Conservation (phyloP, 2,113 vertebrate species). For the Scytalopus superciliaris region DNA sequence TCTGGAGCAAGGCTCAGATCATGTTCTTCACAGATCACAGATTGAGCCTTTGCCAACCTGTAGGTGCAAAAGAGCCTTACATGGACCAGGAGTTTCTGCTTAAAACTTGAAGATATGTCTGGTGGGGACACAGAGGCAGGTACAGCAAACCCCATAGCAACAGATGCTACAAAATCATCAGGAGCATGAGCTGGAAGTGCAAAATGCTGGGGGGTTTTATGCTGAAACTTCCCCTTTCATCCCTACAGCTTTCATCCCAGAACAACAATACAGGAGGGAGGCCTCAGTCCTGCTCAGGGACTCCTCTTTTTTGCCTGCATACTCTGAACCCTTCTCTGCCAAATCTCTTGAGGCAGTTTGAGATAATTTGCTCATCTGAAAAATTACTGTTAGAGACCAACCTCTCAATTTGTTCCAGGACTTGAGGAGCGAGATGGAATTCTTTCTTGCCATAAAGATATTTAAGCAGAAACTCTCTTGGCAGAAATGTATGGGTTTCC, state of each 20-base stretch:
- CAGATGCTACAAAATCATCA: background rate
- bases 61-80: background rate
- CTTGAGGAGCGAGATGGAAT: background rate
- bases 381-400: background rate
- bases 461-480: background rate
- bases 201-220: rapidly evolving
- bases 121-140: background rate
- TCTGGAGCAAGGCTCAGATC: background rate
- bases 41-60: background rate
- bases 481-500: background rate
- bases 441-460: constrained; percentile 1
- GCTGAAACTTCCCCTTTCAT: background rate
- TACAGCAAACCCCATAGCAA: background rate
- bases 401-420: background rate
- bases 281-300: background rate
- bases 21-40: background rate
- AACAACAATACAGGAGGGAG: background rate
- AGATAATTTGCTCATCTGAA: background rate
- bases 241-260: background rate
- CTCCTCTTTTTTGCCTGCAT: background rate
- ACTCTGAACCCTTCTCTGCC: background rate
- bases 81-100: background rate
- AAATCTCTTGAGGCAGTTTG: background rate
- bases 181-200: background rate
- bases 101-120: background rate